A percentile compares a stretch with the other conserved stretches of the same genome.
Evolutionary conservation across 2,888 invertebrate species (phyloP).

Genomic region (Seira sanloemensis): DNA sequence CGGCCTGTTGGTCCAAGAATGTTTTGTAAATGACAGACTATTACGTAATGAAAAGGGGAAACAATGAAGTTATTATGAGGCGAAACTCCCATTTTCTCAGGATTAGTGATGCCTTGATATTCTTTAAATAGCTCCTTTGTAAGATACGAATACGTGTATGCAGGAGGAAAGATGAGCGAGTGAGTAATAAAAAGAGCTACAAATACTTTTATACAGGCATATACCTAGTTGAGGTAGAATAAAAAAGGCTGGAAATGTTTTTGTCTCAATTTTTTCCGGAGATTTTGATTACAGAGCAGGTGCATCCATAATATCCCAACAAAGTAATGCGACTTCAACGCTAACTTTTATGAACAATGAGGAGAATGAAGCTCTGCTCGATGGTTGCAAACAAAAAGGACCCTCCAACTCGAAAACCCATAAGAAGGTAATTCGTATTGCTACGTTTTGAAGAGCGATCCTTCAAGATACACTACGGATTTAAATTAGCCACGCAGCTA

Average conservation of each 20-base stretch:
- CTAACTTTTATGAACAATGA: too few species aligned
- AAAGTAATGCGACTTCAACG: neutral
- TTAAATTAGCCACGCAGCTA: neutral
- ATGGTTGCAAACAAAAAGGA: too few species aligned
- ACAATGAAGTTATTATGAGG: slow-evolving; percentile 51
- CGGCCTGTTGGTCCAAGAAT: slow-evolving; percentile 43
- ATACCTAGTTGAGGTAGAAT: too few species aligned
- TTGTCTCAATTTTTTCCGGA: neutral
- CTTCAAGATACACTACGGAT: neutral
- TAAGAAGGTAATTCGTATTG: slow-evolving; percentile 1
- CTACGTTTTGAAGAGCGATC: neutral
- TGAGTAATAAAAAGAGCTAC: too few species aligned
- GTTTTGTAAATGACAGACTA: slow-evolving; percentile 45
- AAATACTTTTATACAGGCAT: too few species aligned
- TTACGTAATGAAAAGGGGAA: slow-evolving; percentile 49
- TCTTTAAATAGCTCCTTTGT: neutral
- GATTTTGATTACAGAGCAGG: neutral
- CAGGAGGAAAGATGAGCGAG: too few species aligned
- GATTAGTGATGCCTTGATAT: neutral
- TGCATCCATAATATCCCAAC: neutral
- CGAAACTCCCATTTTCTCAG: neutral
- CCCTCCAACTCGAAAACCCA: slow-evolving; percentile 22
- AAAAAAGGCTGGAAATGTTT: neutral
- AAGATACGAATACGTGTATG: too few species aligned
- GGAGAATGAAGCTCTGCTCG: too few species aligned